phyloP scores from a whole-genome alignment of 2,888 invertebrate species.

The Plebejus melissa region DNA sequence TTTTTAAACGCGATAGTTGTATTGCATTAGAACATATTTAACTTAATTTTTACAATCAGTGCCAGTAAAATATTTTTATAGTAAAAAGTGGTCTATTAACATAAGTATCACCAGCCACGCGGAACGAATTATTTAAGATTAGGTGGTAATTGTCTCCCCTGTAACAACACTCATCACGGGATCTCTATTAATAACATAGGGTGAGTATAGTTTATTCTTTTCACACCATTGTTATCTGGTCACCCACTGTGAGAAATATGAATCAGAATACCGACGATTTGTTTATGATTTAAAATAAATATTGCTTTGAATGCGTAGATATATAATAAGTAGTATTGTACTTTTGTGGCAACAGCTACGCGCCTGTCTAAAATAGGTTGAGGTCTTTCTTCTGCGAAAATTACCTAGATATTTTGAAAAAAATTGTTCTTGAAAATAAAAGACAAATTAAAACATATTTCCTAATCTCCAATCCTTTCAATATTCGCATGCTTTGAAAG shows the following conservation, averaged over 20 bases:
- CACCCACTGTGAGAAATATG: constrained; percentile 21
- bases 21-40: too few species aligned
- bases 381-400: too few species aligned
- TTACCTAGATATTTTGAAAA: too few species aligned
- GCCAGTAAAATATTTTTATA: too few species aligned
- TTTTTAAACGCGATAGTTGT: too few species aligned
- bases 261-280: constrained; percentile 6
- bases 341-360: not conserved
- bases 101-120: constrained; percentile 15
- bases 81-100: not conserved
- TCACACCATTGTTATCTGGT: not conserved
- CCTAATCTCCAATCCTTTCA: too few species aligned
- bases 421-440: too few species aligned
- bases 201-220: constrained; percentile 16
- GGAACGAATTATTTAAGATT: constrained; percentile 26
- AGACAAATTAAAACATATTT: too few species aligned
- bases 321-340: not conserved
- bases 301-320: not conserved
- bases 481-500: too few species aligned
- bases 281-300: constrained; percentile 13
- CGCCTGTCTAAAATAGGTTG: not conserved
- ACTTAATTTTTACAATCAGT: too few species aligned
- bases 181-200: constrained; percentile 24
- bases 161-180: constrained; percentile 24
- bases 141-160: constrained; percentile 14